A percentile compares a stretch with the other conserved stretches of the same genome.
Evolutionary conservation across 2,888 invertebrate genomes (phyloP).

Genomic region (Sphaerophoria rueppellii): DNA sequence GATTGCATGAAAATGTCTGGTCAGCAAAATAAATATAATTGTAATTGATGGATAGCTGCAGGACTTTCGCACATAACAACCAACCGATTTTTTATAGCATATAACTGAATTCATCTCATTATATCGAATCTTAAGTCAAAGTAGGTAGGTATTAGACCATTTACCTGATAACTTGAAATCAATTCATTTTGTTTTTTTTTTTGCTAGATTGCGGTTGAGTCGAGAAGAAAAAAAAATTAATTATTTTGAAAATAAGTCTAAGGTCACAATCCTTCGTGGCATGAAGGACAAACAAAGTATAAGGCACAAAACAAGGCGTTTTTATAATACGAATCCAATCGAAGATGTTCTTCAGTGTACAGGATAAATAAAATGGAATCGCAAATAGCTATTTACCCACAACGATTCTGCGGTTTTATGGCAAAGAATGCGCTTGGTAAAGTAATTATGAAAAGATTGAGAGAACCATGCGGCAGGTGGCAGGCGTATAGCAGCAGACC

Average conservation of each 20-base stretch:
- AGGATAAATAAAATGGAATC: conserved; percentile 65
- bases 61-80: conserved; percentile 38
- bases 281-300: conserved; percentile 41
- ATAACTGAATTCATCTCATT: neutral
- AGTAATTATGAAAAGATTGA: conserved; percentile 63
- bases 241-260: conserved; percentile 53
- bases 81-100: conserved; percentile 11
- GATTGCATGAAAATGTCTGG: conserved; percentile 62
- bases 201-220: neutral
- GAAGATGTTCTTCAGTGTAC: conserved; percentile 44
- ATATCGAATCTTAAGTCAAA: too few relatives aligned
- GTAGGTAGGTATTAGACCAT: too few relatives aligned
- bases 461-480: conserved; percentile 40
- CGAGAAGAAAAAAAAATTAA: conserved; percentile 47
- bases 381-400: conserved; percentile 67
- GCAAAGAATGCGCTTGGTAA: conserved; percentile 57
- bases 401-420: conserved; percentile 30
- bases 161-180: conserved; percentile 47
- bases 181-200: conserved; percentile 16
- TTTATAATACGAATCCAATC: conserved; percentile 49
- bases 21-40: conserved; percentile 48
- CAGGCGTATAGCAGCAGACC: neutral
- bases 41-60: conserved; percentile 67
- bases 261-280: conserved; percentile 5
- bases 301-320: conserved; percentile 42